Evolutionary conservation across 2,797 vertebrate genomes (phyloP), one percentile per base, ranked within the genome.

Genomic region (Scleropages formosus): DNA sequence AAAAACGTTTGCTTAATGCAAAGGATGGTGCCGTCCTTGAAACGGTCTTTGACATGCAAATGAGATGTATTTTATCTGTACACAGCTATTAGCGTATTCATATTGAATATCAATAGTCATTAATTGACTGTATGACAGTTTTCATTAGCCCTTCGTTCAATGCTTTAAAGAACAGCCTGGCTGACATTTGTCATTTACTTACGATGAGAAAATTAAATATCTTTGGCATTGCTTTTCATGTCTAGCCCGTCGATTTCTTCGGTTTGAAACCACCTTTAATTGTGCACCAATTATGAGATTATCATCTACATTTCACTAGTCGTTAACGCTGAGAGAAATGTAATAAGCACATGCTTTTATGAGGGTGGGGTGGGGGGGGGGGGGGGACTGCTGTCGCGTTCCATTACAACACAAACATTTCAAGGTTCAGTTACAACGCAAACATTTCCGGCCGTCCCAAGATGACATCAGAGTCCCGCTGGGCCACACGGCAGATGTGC

Each of bases 221-320:
- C 39, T 75, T 49, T 51, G 56, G 27, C 27, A 49, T 64, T 27
- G 24, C 68, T 46, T 58, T 72, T 65, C n/a, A 64, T 47, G 68
- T 11, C 61, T 31, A 15, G 75, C 69, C 22, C 64, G 64, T 26
- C n/a, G 18, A 16, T 56, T 56, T 72, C 47, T 63, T 27, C 18
- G 16, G 26, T 62, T n/a, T 24, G 18, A 76, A 71, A 62, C 60
- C 58, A 53, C 68, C 75, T 72, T 64, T 72, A 63, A 77, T 66
- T 77, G 16, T 39, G 22, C 58, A 27, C 26, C 47, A 16, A 22
- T 44, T 59, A 72, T 60, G 44, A 65, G 47, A 73, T 66, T 72
- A 66, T 22, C 61, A 66, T 58, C 62, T 72, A 58, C 61, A 9
- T 51, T 58, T 73, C 10, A 15, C 61, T 39, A 26, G 49, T 53